Evolutionary conservation across 1,140 invertebrate species (phyloP).

Genomic region (Triops cancriformis): DNA sequence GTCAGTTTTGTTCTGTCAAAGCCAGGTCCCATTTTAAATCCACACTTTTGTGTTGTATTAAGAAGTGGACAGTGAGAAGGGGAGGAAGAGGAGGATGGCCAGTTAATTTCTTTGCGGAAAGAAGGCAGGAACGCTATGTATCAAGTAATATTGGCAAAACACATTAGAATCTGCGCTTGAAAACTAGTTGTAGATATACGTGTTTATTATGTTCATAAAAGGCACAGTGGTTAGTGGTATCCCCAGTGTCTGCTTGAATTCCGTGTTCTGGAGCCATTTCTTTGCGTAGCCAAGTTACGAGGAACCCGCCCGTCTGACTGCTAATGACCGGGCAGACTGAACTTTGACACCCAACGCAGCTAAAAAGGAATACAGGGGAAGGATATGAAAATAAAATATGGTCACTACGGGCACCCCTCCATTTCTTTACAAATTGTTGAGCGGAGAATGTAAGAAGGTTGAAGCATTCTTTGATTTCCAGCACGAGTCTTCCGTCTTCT

Average conservation of each 20-base stretch:
- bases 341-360: neutral
- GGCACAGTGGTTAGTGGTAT: neutral
- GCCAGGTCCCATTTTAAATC: too few species aligned
- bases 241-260: neutral
- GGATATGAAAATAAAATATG: too few species aligned
- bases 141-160: too few species aligned
- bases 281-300: neutral
- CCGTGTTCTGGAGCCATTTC: neutral
- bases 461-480: neutral
- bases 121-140: too few species aligned
- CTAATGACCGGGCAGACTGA: neutral
- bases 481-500: neutral
- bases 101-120: too few species aligned
- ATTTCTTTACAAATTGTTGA: neutral
- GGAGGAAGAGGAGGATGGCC: too few species aligned
- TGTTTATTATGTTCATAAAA: too few species aligned
- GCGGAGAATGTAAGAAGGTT: neutral
- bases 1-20: too few species aligned
- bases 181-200: too few species aligned
- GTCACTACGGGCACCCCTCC: neutral
- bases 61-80: too few species aligned
- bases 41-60: too few species aligned
- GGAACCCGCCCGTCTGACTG: conserved; percentile 11
- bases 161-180: too few species aligned
- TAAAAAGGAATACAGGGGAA: neutral